These are phyloP conservation scores for Poliocrania exsul DNA, from an alignment of 2,797 vertebrate species.

Conservation along the genomic window DNA sequence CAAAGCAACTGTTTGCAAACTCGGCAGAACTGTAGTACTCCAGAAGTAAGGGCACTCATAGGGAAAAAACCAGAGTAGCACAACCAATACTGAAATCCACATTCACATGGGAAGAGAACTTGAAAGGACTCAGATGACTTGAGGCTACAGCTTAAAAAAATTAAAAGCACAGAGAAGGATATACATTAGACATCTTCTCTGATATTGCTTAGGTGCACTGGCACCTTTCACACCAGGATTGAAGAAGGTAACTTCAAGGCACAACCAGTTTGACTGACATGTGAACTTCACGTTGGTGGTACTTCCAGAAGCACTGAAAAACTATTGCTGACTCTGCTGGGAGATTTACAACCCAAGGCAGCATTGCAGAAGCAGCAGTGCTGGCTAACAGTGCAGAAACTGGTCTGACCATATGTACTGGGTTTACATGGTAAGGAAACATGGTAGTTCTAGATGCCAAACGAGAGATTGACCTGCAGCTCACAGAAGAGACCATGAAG, in stretches of 20 bases:
- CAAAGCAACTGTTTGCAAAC: background rate
- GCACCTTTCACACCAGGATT: background rate
- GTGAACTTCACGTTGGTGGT: background rate
- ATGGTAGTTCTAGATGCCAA: background rate
- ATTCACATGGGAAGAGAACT: background rate
- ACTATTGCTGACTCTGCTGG: background rate
- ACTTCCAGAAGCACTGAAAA: background rate
- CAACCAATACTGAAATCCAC: background rate
- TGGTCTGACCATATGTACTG: background rate
- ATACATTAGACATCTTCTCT: background rate
- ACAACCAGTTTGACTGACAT: background rate
- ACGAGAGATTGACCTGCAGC: background rate
- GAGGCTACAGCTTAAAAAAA: background rate
- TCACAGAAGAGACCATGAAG: background rate
- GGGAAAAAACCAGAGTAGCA: background rate
- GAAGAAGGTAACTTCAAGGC: background rate
- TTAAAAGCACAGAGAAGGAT: background rate
- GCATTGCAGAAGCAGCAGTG: background rate
- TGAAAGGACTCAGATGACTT: background rate
- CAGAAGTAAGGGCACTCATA: background rate
- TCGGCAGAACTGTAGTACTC: background rate
- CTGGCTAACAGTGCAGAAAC: background rate
- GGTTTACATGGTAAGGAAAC: background rate
- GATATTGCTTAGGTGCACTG: background rate
- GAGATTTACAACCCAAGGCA: background rate